Evolutionary conservation across 1,140 invertebrate species (phyloP).

Genomic region (Orius insidiosus): DNA sequence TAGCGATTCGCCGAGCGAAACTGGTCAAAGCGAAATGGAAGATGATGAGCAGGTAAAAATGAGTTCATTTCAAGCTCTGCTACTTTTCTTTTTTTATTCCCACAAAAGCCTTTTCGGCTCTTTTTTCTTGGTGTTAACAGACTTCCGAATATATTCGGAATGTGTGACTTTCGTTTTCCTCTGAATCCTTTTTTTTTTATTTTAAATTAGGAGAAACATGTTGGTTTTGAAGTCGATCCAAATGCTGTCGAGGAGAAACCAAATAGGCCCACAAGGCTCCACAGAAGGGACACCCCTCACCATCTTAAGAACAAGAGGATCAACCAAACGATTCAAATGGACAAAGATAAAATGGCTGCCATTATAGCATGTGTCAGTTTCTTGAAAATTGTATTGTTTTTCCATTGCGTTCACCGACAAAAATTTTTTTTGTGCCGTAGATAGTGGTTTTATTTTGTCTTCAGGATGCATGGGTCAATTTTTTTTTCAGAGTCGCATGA

Average conservation of each 20-base stretch:
- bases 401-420: background rate
- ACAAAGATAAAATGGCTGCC: conserved; percentile 49
- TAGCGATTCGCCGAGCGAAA: conserved; percentile 17
- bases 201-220: conserved; percentile 32
- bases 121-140: background rate
- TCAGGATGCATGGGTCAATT: too few species aligned
- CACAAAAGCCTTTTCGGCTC: background rate
- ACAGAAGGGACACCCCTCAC: conserved; percentile 87
- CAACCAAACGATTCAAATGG: conserved; percentile 40
- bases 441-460: background rate
- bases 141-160: background rate
- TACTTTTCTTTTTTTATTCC: conserved; percentile 1
- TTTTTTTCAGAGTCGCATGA: background rate
- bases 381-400: background rate
- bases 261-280: conserved; percentile 43
- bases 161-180: background rate
- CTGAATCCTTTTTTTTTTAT: background rate
- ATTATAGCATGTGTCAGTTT: conserved; percentile 57
- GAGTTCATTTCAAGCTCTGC: conserved; percentile 14
- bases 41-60: conserved; percentile 25
- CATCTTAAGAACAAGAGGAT: conserved; percentile 95
- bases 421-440: background rate
- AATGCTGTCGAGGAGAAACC: conserved; percentile 29
- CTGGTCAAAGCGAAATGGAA: conserved; percentile 23
- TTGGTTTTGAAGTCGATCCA: conserved; percentile 40